Base-by-base conservation (phyloP, 2,888 invertebrate genomes). In the Xestia c-nigrum region DNA sequence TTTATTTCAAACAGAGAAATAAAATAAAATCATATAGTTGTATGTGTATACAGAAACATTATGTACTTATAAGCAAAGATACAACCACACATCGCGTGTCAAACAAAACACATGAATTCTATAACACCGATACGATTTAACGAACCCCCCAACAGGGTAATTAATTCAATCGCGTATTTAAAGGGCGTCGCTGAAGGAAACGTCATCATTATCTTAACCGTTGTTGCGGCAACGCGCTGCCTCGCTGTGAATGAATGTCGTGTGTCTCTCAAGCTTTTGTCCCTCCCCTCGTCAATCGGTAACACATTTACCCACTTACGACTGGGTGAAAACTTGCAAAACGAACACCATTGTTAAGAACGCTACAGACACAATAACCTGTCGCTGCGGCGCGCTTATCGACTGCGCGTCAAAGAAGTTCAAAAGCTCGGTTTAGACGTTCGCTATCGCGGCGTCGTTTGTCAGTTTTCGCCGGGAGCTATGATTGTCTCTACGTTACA, bases 281-380 rank as follows among this genome's bases (percentile, higher is more conserved):
- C 87, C 89, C 90, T 78, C 87, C 93, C 92, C 93, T 91, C 90
- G 92, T 94, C 95, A 93, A 96, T 96, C 94, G 95, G 90, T 95
- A 96, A 94, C 96, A 96, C 95, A 96, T 96, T 96, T 94, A 96
- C 96, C 96, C 92, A 96, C 95, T 96, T 96, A 94, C 84, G 89
- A 91, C 90, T 93, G 92, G 92, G 93, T 95, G 96, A 96, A 96
- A 96, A 96, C 96, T 96, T 95, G 94, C 94, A 94, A 95, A 96
- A 95, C 93, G 94, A 93, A 94, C 92, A 68, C 89, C 90, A 94
- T 96, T 96, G 96, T 96, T 74, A 89, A 89, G 90, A 89, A 89
- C 90, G 89, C 90, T 84, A 85, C 85, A 85, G 86, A 89, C 90
- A 94, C 93, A 93, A 92, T 92, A 86, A 87, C 75, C 79, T 90